phyloP scores from a whole-genome alignment of 1,140 invertebrate genomes.

The Bombus waltoni region DNA sequence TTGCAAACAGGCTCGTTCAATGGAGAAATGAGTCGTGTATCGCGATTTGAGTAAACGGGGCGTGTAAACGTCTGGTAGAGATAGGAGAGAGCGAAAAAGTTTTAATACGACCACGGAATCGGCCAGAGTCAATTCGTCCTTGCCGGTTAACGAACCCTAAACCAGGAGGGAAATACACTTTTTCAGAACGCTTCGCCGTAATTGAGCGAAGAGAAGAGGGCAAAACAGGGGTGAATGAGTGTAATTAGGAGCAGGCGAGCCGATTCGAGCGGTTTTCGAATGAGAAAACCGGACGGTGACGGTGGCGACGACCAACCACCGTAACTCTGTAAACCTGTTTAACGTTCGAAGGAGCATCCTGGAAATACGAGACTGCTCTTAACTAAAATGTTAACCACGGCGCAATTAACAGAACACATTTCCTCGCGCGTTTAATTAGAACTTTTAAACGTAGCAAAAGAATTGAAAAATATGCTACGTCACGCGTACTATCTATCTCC shows the following conservation, averaged over 20 bases:
- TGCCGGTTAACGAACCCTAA: conserved; percentile 9
- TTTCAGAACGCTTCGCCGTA: conserved; percentile 1
- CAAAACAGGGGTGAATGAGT: conserved; percentile 16
- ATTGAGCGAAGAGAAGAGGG: conserved; percentile 23
- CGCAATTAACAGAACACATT: not conserved
- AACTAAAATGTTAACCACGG: not conserved
- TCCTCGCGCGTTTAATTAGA: not conserved
- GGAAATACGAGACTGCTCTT: not conserved
- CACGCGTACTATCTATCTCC: too few relatives aligned
- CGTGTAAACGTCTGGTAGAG: not conserved
- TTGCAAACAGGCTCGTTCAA: not conserved
- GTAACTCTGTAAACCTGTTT: not conserved
- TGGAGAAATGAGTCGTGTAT: too few relatives aligned
- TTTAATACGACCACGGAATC: conserved; percentile 1
- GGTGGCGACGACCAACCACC: not conserved
- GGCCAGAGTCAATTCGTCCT: not conserved
- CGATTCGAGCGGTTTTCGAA: not conserved
- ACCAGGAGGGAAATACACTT: conserved; percentile 13
- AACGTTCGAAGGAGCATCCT: not conserved
- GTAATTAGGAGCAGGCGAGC: conserved; percentile 4
- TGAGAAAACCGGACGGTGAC: not conserved
- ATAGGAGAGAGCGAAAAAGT: not conserved
- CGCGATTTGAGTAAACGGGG: not conserved
- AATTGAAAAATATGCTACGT: not conserved
- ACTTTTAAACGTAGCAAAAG: not conserved